Evolutionary conservation across 1,140 invertebrate genomes (phyloP), one percentile per base, ranked within the genome.

Genomic region (Radopholus similis): DNA sequence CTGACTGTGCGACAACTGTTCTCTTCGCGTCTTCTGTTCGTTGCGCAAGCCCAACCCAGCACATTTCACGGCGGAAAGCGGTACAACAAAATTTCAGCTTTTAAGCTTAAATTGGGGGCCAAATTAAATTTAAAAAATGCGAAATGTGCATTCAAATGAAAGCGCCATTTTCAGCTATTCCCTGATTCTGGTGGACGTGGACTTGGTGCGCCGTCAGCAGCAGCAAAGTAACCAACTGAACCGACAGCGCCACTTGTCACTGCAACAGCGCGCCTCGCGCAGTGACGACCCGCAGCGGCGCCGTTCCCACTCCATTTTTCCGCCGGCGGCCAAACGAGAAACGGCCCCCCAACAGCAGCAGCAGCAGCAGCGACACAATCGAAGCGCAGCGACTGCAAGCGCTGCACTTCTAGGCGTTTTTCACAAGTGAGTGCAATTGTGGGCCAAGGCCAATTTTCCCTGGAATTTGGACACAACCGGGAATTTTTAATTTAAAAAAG

Each of bases 21-120:
- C 63, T 75, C 75, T 37, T 78, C 77, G 11, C 44, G 67, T 18
- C 53, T 77, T 21, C 60, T 78, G 15, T 78, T 78, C 56, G 73
- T 78, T 18, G 73, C 77, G 9, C 77, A 78, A 75, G 77, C 77
- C 11, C 77, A 78, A 49, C 75, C 76, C 5, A 47, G 26, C 44
- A 78, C 73, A 6, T 81, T 81, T 42, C 77, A 78, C 59, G 77
- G 77, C 37, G 78, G 77, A 23, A 81, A 81, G 59, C 77, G 77
- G 44, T 47, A n/a, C n/a, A n/a, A n/a, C n/a, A n/a, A n/a, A n/a
- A 47, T 9, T 47, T 47, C n/a, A 1, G 6, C 44, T 5, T n/a
- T 23, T 9, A 9, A n/a, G 18, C 1, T 47, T 6, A 5, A n/a
- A 47, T 47, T 47, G 3, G n/a, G n/a, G n/a, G n/a, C n/a, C n/a